Conservation (phyloP, 2,888 invertebrate genomes). For the Prenolepis imparis region DNA sequence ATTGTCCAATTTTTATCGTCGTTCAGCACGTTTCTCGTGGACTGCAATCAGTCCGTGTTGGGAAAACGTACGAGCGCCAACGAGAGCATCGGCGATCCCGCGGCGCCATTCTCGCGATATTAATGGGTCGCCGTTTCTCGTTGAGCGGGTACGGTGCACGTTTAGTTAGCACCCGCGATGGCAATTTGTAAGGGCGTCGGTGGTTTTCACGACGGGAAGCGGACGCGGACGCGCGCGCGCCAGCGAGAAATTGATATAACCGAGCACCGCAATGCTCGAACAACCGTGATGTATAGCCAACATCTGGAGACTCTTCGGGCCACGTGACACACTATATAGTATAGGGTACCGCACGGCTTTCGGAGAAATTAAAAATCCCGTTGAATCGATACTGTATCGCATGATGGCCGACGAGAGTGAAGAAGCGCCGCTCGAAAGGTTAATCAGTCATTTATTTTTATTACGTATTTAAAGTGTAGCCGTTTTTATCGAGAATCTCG, state of each 20-base stretch:
- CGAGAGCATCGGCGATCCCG: constrained; percentile 17
- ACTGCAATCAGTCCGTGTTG: constrained; percentile 26
- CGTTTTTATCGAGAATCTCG: not conserved
- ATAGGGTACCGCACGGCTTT: constrained; percentile 47
- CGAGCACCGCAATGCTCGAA: constrained; percentile 58
- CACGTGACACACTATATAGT: constrained; percentile 47
- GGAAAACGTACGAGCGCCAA: constrained; percentile 37
- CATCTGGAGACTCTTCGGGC: constrained; percentile 66
- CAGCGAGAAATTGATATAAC: constrained; percentile 66
- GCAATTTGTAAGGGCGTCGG: constrained; percentile 73
- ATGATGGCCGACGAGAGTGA: not conserved
- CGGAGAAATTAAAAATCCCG: constrained; percentile 66
- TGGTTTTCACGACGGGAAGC: constrained; percentile 50
- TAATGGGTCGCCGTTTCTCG: constrained; percentile 66
- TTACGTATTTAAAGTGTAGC: not conserved
- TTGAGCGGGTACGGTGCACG: constrained; percentile 59
- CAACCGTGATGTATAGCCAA: constrained; percentile 72
- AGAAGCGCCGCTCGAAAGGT: not conserved
- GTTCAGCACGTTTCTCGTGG: constrained; percentile 6
- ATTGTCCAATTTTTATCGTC: constrained; percentile 34
- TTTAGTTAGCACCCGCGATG: constrained; percentile 73
- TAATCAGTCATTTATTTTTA: not conserved
- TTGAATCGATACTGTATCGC: constrained; percentile 63
- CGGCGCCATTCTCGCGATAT: constrained; percentile 55
- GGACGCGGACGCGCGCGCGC: constrained; percentile 37